These are phyloP conservation scores for Idaea aversata DNA, from an alignment of 2,888 invertebrate genomes.

Conservation along the genomic window DNA sequence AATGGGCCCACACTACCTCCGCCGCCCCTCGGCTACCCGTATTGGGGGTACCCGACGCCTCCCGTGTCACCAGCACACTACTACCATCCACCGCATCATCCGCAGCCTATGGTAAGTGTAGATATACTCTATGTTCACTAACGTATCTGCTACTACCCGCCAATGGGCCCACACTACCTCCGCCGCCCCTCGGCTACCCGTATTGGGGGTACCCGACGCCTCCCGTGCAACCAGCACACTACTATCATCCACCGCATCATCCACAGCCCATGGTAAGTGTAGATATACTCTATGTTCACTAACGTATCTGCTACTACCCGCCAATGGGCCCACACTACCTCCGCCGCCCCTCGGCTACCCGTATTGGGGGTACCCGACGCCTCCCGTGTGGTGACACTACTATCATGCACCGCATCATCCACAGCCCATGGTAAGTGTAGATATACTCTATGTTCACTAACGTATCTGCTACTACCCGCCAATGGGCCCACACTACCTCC, in stretches of 20 bases:
- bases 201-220: constrained; percentile 95
- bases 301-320: not conserved
- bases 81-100: constrained; percentile 83
- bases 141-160: too few relatives aligned
- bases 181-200: constrained; percentile 86
- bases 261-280: constrained; percentile 67
- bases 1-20: constrained; percentile 69
- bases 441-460: too few relatives aligned
- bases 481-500: too few relatives aligned
- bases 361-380: not conserved
- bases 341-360: not conserved
- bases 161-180: constrained; percentile 65
- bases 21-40: constrained; percentile 85
- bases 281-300: not conserved
- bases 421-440: too few relatives aligned
- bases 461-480: too few relatives aligned
- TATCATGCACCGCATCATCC: too few relatives aligned
- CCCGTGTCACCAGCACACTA: constrained; percentile 96
- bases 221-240: constrained; percentile 94
- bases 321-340: not conserved
- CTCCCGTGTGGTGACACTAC: too few relatives aligned
- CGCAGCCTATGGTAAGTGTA: constrained; percentile 65
- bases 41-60: constrained; percentile 95
- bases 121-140: not conserved
- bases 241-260: constrained; percentile 84